Evolutionary conservation across 2,797 vertebrate genomes (phyloP).

Genomic region (Cossypha dichroa): DNA sequence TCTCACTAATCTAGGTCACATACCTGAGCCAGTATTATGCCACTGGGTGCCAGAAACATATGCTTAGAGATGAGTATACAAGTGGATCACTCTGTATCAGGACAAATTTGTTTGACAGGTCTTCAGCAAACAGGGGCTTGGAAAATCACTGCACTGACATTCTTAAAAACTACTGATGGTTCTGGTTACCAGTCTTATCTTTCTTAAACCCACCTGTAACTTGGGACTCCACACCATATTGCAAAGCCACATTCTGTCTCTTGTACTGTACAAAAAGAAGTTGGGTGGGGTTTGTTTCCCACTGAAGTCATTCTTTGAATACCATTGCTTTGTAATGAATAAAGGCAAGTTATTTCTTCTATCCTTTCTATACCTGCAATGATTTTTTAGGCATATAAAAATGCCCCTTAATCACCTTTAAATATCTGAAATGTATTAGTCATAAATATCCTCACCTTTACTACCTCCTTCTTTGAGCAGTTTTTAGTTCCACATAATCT

Average conservation of each 20-base stretch:
- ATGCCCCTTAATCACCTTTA: not conserved
- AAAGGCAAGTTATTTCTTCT: not conserved
- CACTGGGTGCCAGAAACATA: not conserved
- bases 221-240: not conserved
- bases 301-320: not conserved
- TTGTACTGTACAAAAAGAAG: not conserved
- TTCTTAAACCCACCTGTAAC: not conserved
- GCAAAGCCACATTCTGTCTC: not conserved
- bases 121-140: not conserved
- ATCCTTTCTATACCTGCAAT: not conserved
- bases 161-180: not conserved
- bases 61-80: not conserved
- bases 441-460: not conserved
- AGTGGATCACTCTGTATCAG: not conserved
- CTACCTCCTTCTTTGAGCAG: not conserved
- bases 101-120: not conserved
- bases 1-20: not conserved
- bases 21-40: not conserved
- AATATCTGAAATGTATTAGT: not conserved
- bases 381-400: not conserved
- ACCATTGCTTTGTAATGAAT: not conserved
- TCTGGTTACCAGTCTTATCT: not conserved
- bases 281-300: not conserved
- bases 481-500: not conserved
- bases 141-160: not conserved